These are phyloP conservation scores for Bombylius discolor DNA, from an alignment of 2,888 invertebrate species.

Conservation along the genomic window DNA sequence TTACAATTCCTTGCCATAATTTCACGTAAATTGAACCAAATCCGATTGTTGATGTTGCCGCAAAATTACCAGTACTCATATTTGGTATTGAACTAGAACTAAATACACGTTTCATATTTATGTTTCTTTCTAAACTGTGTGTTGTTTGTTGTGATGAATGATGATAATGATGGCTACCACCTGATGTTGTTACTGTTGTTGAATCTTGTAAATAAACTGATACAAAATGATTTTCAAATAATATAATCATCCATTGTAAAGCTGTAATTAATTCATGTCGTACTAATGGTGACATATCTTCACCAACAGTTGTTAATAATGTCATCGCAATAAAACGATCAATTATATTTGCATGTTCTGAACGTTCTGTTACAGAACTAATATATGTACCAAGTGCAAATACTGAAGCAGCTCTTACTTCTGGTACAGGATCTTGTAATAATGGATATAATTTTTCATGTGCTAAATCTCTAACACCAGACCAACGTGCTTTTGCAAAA, in stretches of 20 bases:
- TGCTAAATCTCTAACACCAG: slow-evolving; percentile 89
- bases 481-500: slow-evolving; percentile 82
- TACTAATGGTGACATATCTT: slow-evolving; percentile 81
- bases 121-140: slow-evolving; percentile 35
- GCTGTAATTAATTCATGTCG: slow-evolving; percentile 78
- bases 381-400: slow-evolving; percentile 92
- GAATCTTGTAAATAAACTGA: slow-evolving; percentile 56
- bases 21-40: slow-evolving; percentile 65
- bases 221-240: slow-evolving; percentile 80
- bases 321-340: slow-evolving; percentile 87
- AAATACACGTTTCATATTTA: slow-evolving; percentile 47
- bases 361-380: slow-evolving; percentile 67
- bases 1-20: slow-evolving; percentile 71
- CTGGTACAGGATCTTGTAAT: slow-evolving; percentile 69
- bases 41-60: slow-evolving; percentile 12
- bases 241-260: slow-evolving; percentile 69
- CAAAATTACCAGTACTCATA: slow-evolving; percentile 23
- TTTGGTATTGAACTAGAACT: slow-evolving; percentile 59
- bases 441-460: slow-evolving; percentile 84
- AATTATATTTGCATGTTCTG: slow-evolving; percentile 86
- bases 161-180: slow-evolving; percentile 11
- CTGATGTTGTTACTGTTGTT: neutral
- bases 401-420: slow-evolving; percentile 87
- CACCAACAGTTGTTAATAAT: slow-evolving; percentile 59
- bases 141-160: slow-evolving; percentile 16